Base-by-base conservation (phyloP, 2,888 invertebrate genomes). In the Ormyrus rosae region DNA sequence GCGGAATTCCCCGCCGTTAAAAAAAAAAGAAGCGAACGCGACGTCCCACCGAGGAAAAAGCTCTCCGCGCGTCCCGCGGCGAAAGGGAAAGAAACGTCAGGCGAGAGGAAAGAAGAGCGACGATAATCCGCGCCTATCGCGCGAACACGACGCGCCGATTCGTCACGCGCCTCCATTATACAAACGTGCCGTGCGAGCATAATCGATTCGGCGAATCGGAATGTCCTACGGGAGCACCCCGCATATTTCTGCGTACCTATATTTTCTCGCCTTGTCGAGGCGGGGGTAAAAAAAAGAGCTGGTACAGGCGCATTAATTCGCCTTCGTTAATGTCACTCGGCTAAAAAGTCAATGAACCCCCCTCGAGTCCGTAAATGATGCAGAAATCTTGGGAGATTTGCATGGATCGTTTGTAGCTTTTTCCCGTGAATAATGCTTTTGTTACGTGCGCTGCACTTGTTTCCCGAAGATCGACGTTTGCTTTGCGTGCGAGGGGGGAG, bases 181-280 rank as follows among this genome's bases (percentile, higher is more conserved):
- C 61, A 61, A 61, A 45, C 51, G 71, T 19, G 56, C 58, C 46
- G 6, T 55, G 64, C 19, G 65, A 34, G 50, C 56, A 55, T 73
- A 75, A 75, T 75, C 74, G 67, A 75, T 75, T 75, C 67, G 56
- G 50, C 56, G 63, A 76, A 63, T 63, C 76, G 69, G 55, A 76
- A 76, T 69, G 55, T 69, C 76, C 68, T 68, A 68, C 48, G 65
- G 46, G 34, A 34, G 61, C 48, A 10, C 51, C 2, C 8, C 55
- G 6, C 50, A 51, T 6, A 9, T 11, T 13, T 10, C 46, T 34
- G 34, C 55, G 34, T 50, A 34, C 9, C 13, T 50, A 7, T 56
- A 50, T 46, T 34, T 34, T 34, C 34, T 34, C 2, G 34, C 2
- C 3, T 34, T 3, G 34, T 34, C 34, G 34, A 34, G 34, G 34